Evolutionary conservation across 2,888 invertebrate species (phyloP).

Genomic region (Yponomeuta evonymella): DNA sequence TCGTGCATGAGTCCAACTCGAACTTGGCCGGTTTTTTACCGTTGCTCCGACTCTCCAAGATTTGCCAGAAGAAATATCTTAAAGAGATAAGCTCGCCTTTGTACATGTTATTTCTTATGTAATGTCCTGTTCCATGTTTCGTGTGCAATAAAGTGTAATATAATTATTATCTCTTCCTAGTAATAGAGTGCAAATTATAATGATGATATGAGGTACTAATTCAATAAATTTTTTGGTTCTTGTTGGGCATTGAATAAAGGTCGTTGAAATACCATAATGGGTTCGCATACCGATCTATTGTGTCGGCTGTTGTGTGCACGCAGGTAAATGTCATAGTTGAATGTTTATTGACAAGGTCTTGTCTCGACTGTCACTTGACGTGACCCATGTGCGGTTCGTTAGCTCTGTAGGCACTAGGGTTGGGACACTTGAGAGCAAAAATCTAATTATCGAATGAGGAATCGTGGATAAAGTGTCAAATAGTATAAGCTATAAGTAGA

Average conservation of each 20-base stretch:
- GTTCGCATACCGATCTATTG: not conserved
- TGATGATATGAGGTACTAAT: too few relatives aligned
- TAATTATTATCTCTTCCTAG: not conserved
- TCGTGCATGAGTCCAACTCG: too few relatives aligned
- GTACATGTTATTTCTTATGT: too few relatives aligned
- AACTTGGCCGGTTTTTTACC: too few relatives aligned
- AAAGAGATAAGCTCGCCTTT: too few relatives aligned
- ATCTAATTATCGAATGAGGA: too few relatives aligned
- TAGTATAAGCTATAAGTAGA: too few relatives aligned
- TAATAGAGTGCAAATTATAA: not conserved
- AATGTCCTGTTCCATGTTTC: too few relatives aligned
- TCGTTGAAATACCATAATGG: not conserved
- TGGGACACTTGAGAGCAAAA: not conserved
- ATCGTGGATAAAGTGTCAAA: too few relatives aligned
- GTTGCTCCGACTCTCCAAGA: too few relatives aligned
- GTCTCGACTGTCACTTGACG: conserved; percentile 22
- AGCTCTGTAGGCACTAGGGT: conserved; percentile 1
- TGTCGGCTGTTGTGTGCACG: conserved; percentile 19
- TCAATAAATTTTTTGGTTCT: not conserved
- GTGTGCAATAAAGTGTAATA: too few relatives aligned
- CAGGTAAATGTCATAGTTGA: conserved; percentile 47
- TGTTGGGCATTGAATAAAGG: not conserved
- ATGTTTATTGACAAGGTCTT: conserved; percentile 34
- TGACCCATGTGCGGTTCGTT: conserved; percentile 15
- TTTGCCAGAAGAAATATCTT: too few relatives aligned